Conservation (phyloP, 2,888 invertebrate genomes). For the Beris chalybata region DNA sequence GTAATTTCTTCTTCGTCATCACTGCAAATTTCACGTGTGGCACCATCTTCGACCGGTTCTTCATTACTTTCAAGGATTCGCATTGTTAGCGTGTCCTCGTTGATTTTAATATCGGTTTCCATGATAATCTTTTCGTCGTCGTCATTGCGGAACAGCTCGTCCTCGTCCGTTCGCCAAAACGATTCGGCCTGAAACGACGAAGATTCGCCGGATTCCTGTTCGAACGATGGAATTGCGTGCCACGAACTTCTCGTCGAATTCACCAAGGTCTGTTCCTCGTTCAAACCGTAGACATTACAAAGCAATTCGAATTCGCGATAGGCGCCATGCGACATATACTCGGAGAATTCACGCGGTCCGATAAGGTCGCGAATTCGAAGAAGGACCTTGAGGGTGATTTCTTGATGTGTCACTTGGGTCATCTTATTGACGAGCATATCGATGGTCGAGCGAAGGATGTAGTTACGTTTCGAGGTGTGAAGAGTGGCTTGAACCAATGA, state of each 20-base stretch:
- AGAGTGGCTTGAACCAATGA: conserved; percentile 63
- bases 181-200: conserved; percentile 21
- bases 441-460: conserved; percentile 60
- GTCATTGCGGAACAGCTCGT: conserved; percentile 20
- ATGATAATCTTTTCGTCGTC: conserved; percentile 67
- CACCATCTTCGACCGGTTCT: conserved; percentile 11
- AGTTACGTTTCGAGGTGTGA: conserved; percentile 57
- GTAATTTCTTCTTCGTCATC: conserved; percentile 50
- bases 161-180: conserved; percentile 45
- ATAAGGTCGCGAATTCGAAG: conserved; percentile 70
- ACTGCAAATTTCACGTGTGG: conserved; percentile 47
- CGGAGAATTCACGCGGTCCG: conserved; percentile 67
- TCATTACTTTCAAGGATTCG: conserved; percentile 67
- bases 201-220: conserved; percentile 35
- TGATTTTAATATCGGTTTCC: conserved; percentile 81
- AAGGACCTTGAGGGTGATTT: conserved; percentile 69
- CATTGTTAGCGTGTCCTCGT: conserved; percentile 81
- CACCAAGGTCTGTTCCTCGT: conserved; percentile 6
- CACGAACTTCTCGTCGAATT: conserved; percentile 35
- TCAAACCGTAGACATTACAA: conserved; percentile 62
- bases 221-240: conserved; percentile 38
- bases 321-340: conserved; percentile 59
- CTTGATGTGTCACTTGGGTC: conserved; percentile 64
- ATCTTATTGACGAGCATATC: conserved; percentile 62
- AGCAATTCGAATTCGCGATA: conserved; percentile 63